Evolutionary conservation across 2,797 vertebrate genomes (phyloP), one percentile per base, ranked within the genome.

Genomic region (Tinamus major): DNA sequence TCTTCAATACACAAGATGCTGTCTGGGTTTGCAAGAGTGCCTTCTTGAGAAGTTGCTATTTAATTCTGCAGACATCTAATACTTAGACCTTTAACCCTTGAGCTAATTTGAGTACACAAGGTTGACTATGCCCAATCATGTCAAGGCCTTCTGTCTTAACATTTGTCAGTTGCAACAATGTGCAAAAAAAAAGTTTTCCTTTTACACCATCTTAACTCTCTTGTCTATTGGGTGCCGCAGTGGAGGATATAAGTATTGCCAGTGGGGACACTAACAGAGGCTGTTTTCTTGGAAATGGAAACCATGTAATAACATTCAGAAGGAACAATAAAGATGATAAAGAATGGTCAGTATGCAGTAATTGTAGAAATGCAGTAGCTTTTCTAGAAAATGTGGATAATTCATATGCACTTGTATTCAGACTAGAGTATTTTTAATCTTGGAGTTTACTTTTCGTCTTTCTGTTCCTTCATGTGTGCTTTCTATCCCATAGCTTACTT

Each of bases 121-220:
- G 15, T 14, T 68, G 62, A 18, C 21, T 69, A 13, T 2, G 0
- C 5, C 6, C 84, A 62, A 78, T 41, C 0, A 0, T 39, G 23
- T 41, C 44, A 68, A 79, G 6, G 3, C 27, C 65, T 51, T 49
- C 33, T 18, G 12, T 39, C 5, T 71, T 64, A 56, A 42, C 12
- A 49, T 63, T 63, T 49, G 49, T n/a, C 42, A 35, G 13, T 75
- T 67, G 80, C 7, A 71, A n/a, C 13, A 8, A 29, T 26, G 18
- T 15, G 5, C 37, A 39, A 55, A 68, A 59, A 31, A 18, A 14
- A 8, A 9, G 20, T 24, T 18, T n/a, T 27, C 9, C 2, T 29
- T 55, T 83, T 84, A 56, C 61, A 44, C 5, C 2, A 1, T 44
- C 10, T 49, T 85, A 18, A 24, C 31, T 85, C 10, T 80, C 21